Base-by-base conservation (phyloP, 2,888 invertebrate species). In the Caenorhabditis japonica region DNA sequence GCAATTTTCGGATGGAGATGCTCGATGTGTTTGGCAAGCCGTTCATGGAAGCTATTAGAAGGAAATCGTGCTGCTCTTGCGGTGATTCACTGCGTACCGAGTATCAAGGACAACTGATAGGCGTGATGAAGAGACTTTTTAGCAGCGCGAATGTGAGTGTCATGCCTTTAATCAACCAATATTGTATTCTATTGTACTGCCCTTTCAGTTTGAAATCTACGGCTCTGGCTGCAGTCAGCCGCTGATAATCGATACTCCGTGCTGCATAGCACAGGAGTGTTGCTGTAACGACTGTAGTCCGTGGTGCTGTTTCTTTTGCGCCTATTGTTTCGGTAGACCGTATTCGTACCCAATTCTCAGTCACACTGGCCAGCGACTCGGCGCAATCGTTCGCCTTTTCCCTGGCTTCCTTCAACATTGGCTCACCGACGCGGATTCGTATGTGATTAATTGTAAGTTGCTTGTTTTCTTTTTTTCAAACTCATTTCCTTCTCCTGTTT, bases 321-420 rank as follows among this genome's bases (percentile, higher is more conserved):
- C 25, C n/a, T 25, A 13, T 46, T 58, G 58, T 34, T 43, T 39
- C 23, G 66, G 66, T 7, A 66, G 39, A 7, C 34, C 49, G 27
- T n/a, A n/a, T n/a, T 5, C 34, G 0, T 66, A 58, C 30, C 66
- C 66, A 8, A 52, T 66, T 3, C 25, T 36, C 38, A 49, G 41
- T 8, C 44, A 34, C n/a, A 30, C 30, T 2, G 49, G 51, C 7
- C 17, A 17, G 17, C 27, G 36, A 17, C 21, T 66, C 25, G 66
- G 66, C n/a, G 58, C 58, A 30, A 66, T 66, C 30, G 66, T 66
- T 4, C 58, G 66, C n/a, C 52, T 56, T 5, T 58, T 58, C 19
- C 66, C 66, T 0, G 66, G 66, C 8, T 66, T 56, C 38, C 38
- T 66, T 5, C 41, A 56, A 15, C 51, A 66, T 15, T 17, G 12